Conservation (phyloP, 2,888 invertebrate species). For the Standfussiana lucernea region DNA sequence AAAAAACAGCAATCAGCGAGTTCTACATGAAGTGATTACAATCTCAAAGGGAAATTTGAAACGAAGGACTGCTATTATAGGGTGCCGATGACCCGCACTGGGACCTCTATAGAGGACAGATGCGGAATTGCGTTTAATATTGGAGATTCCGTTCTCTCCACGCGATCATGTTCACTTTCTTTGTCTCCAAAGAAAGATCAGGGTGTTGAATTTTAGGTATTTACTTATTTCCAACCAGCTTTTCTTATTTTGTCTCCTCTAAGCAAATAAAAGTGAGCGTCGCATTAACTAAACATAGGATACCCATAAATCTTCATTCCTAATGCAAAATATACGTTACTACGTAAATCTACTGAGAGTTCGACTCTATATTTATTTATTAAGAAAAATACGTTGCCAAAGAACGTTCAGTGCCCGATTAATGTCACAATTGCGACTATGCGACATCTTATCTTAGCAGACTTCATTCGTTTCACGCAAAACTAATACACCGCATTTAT, state of each 20-base stretch:
- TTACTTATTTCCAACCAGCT: conserved; percentile 29
- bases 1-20: conserved; percentile 58
- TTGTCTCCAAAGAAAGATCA: conserved; percentile 54
- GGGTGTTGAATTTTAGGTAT: conserved; percentile 50
- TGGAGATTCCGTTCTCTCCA: conserved; percentile 61
- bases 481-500: conserved; percentile 49
- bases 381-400: conserved; percentile 36
- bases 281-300: conserved; percentile 1
- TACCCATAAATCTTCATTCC: background rate
- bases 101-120: conserved; percentile 49
- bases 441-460: conserved; percentile 40
- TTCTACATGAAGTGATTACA: conserved; percentile 73
- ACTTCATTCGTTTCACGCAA: conserved; percentile 31
- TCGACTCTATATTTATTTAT: conserved; percentile 30
- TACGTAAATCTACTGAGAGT: background rate
- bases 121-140: conserved; percentile 69
- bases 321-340: conserved; percentile 19
- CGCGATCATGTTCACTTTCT: conserved; percentile 57
- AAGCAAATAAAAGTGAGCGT: conserved; percentile 7
- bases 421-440: conserved; percentile 40
- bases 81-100: conserved; percentile 53
- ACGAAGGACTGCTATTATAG: conserved; percentile 50
- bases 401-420: conserved; percentile 34
- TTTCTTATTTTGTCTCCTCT: conserved; percentile 18
- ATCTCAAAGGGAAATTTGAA: conserved; percentile 74